Evolutionary conservation across 1,140 invertebrate genomes (phyloP), one percentile per base, ranked within the genome.

Genomic region (Aphaenogaster rudis): DNA sequence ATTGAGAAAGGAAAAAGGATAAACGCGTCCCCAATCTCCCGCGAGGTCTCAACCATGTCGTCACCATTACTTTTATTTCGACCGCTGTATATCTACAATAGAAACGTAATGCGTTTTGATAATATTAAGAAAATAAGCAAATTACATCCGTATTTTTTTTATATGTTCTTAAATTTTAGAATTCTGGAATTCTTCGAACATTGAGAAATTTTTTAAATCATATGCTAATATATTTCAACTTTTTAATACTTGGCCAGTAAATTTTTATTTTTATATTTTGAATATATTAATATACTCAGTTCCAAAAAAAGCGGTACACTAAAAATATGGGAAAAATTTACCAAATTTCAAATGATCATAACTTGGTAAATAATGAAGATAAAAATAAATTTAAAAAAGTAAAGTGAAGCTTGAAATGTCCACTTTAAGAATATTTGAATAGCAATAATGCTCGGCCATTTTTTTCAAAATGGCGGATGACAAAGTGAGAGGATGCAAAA

Each of bases 1-100:
- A 86, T 78, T 79, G 76, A 86, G 79, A 84, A 50, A 57, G 33
- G n/a, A 76, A 48, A 17, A 84, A 57, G 52, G 67, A 74, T 61
- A 36, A 74, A 48, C 39, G 79, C 63, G 61, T 39, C n/a, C n/a
- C 7, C 39, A 9, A 36, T 80, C 48, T 64, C 11, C 7, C 52
- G 6, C 59, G 76, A 79, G 76, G 61, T 36, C 33, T 80, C 63
- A 52, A 54, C 33, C 48, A 13, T 67, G 36, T 69, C 28, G 28
- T 42, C 36, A 17, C 1, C 48, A 33, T 82, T 82, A 50, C 28
- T 61, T 72, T 59, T 59, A 82, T 59, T 72, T 82, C 28, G 39
- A 72, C 7, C 8, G 21, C 17, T 15, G 28, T 64, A 5, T 52
- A 71, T 50, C 28, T 8, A 13, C 45, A 1, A 4, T 39, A 42